A percentile compares a stretch with the other conserved stretches of the same genome.
These are phyloP conservation scores for Phallusia fumigata DNA, from an alignment of 23 tunicate species.

Conservation along the genomic window DNA sequence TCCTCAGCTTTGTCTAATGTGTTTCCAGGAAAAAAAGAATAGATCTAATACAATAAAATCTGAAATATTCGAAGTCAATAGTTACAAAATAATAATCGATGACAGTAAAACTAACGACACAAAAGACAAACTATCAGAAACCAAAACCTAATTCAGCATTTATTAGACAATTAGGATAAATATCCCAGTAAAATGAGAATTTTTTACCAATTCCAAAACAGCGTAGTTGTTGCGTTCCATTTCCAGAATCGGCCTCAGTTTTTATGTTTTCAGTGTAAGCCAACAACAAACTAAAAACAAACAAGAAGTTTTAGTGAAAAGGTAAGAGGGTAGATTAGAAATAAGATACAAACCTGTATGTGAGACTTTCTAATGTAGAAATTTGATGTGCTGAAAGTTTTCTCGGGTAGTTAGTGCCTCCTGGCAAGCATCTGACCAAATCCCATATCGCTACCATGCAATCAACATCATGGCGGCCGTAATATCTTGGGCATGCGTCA, in stretches of 20 bases:
- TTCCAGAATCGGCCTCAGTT: background rate
- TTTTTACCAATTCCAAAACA: slow-evolving; percentile 13
- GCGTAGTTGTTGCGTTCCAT: background rate
- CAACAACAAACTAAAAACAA: too few relatives aligned
- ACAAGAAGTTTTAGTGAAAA: too few relatives aligned
- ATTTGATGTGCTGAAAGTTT: background rate
- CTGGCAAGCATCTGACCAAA: background rate
- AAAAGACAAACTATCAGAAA: too few relatives aligned
- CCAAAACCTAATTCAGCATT: too few relatives aligned
- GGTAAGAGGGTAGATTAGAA: too few relatives aligned
- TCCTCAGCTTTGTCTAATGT: too few relatives aligned
- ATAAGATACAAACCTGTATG: background rate
- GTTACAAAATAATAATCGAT: too few relatives aligned
- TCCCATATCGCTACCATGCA: background rate
- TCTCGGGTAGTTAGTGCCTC: background rate
- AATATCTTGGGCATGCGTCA: background rate
- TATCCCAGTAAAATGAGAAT: background rate
- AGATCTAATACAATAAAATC: too few relatives aligned
- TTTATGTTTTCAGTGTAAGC: slow-evolving; percentile 8
- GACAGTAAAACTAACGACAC: too few relatives aligned
- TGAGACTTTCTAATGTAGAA: background rate
- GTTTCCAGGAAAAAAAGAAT: too few relatives aligned
- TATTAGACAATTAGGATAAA: too few relatives aligned
- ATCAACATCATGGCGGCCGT: background rate
- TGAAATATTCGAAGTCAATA: too few relatives aligned